phyloP scores from a whole-genome alignment of 2,797 vertebrate species.

The Phyllotis vaccarum region DNA sequence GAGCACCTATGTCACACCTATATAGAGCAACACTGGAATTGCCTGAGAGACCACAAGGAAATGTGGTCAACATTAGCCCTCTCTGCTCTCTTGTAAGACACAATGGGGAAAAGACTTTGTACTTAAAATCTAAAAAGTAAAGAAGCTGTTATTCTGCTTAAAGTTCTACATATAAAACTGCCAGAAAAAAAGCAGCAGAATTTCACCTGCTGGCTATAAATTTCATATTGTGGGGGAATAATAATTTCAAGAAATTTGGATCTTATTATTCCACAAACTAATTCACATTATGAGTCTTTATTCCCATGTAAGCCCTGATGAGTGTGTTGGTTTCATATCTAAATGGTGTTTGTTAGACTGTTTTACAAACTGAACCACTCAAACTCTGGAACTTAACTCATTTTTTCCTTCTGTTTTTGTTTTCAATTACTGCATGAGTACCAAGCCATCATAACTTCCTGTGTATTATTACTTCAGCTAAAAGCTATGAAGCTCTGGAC shows the following conservation, averaged over 20 bases:
- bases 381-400: conserved; percentile 77
- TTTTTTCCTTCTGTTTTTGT: conserved; percentile 82
- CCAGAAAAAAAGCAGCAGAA: conserved; percentile 81
- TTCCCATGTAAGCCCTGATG: conserved; percentile 82
- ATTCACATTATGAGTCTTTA: conserved; percentile 85
- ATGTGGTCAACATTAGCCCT: conserved; percentile 77
- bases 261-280: conserved; percentile 87
- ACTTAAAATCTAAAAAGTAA: conserved; percentile 83
- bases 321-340: conserved; percentile 81
- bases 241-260: conserved; percentile 85
- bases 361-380: conserved; percentile 83
- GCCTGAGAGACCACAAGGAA: conserved; percentile 68
- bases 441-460: conserved; percentile 54
- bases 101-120: conserved; percentile 82
- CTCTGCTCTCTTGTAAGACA: conserved; percentile 77
- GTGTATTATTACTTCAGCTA: conserved; percentile 62
- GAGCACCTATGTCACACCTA: conserved; percentile 75
- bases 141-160: conserved; percentile 83
- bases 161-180: conserved; percentile 84
- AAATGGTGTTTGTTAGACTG: conserved; percentile 62
- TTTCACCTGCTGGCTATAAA: conserved; percentile 84
- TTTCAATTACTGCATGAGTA: conserved; percentile 81
- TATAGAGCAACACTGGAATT: conserved; percentile 76
- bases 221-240: conserved; percentile 86
- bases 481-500: conserved; percentile 60